These are phyloP conservation scores for Percopsis omiscomaycus DNA, from an alignment of 2,797 vertebrate genomes.

Conservation along the genomic window DNA sequence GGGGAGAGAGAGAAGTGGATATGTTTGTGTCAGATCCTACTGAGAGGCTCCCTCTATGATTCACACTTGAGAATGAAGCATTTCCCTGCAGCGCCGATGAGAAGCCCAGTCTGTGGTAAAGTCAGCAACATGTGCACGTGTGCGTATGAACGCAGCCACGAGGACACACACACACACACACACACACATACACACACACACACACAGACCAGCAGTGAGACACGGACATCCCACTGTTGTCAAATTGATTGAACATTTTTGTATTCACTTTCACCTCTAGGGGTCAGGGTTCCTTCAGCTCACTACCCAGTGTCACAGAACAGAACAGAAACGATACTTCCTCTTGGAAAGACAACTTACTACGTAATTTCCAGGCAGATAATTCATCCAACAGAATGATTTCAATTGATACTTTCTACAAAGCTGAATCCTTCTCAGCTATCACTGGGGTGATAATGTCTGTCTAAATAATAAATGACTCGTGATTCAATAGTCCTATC, in stretches of 20 bases:
- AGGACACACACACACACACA: constrained; percentile 1
- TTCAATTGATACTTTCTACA: constrained; percentile 27
- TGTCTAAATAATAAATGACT: constrained; percentile 57
- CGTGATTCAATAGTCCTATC: constrained; percentile 58
- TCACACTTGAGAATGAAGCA: constrained; percentile 36
- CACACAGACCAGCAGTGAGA: background rate
- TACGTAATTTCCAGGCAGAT: constrained; percentile 15
- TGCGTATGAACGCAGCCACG: background rate
- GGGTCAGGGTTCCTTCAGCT: constrained; percentile 66
- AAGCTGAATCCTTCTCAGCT: constrained; percentile 37
- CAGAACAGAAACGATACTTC: background rate
- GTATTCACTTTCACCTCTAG: constrained; percentile 58
- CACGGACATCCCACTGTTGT: background rate
- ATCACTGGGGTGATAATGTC: constrained; percentile 53
- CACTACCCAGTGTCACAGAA: constrained; percentile 25
- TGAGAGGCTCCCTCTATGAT: constrained; percentile 23
- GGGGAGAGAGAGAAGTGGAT: constrained; percentile 9
- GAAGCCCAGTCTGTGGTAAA: constrained; percentile 20
- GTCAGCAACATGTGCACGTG: constrained; percentile 29
- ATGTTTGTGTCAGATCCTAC: constrained; percentile 29
- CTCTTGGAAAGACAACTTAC: constrained; percentile 2
- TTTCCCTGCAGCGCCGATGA: constrained; percentile 23
- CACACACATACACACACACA: constrained; percentile 12
- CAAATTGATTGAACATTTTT: background rate
- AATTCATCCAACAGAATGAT: constrained; percentile 31